Evolutionary conservation across 2,888 invertebrate species (phyloP).

Genomic region (Diaphora mendica): DNA sequence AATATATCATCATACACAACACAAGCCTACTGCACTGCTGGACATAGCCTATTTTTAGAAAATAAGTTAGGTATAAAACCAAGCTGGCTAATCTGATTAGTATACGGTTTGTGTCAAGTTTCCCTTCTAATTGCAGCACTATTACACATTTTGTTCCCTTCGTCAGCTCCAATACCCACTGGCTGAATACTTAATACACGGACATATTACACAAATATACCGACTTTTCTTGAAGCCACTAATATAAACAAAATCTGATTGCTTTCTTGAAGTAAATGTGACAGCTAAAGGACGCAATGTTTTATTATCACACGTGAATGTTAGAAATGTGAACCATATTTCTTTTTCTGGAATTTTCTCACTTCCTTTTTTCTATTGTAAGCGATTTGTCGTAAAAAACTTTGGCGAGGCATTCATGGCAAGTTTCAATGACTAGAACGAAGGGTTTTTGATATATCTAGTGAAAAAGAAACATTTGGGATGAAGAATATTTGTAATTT

Average conservation of each 20-base stretch:
- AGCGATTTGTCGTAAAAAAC: constrained; percentile 8
- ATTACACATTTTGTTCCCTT: too few relatives aligned
- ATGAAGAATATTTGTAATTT: neutral
- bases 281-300: neutral
- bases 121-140: too few relatives aligned
- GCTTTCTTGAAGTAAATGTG: neutral
- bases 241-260: neutral
- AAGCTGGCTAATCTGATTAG: too few relatives aligned
- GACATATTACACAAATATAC: neutral
- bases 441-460: neutral
- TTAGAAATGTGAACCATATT: constrained; percentile 3
- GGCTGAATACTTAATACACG: neutral
- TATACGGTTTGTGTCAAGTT: too few relatives aligned
- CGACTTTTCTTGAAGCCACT: neutral
- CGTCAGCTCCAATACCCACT: too few relatives aligned
- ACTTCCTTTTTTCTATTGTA: constrained; percentile 7
- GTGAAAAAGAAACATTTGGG: neutral
- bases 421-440: neutral
- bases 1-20: too few relatives aligned
- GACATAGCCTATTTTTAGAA: too few relatives aligned
- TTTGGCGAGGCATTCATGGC: constrained; percentile 1
- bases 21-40: too few relatives aligned
- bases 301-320: constrained; percentile 10
- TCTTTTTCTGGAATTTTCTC: neutral
- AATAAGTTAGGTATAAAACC: too few relatives aligned